These are phyloP conservation scores for Apteryx owenii DNA, from an alignment of 2,113 vertebrate species.

Conservation along the genomic window DNA sequence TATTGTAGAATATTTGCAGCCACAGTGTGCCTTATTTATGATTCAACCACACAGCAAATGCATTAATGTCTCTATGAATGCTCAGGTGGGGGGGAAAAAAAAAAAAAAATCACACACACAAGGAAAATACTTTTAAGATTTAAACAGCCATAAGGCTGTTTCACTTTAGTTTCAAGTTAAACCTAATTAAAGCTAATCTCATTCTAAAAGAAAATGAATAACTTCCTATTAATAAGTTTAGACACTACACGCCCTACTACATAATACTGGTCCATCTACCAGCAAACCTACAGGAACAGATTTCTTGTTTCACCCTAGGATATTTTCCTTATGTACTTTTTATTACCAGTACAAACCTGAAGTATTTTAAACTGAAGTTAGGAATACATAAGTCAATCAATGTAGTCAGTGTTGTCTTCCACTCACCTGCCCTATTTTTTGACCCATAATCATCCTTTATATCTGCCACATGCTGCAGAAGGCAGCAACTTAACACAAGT, in stretches of 20 bases:
- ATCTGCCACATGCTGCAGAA: not conserved
- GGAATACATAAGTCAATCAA: not conserved
- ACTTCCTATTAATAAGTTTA: not conserved
- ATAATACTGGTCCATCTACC: not conserved
- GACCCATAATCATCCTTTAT: not conserved
- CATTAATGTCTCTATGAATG: not conserved
- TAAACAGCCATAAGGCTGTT: not conserved
- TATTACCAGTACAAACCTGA: not conserved
- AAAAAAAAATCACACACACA: not conserved
- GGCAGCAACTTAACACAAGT: not conserved
- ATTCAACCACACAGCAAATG: not conserved
- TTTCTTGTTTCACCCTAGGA: not conserved
- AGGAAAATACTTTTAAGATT: not conserved
- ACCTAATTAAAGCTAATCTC: not conserved
- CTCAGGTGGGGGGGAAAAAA: no score
- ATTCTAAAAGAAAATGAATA: not conserved
- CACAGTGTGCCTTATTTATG: not conserved
- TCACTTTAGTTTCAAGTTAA: not conserved
- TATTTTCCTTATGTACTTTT: not conserved
- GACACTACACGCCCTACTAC: not conserved
- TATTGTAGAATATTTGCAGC: not conserved
- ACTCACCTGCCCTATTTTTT: not conserved
- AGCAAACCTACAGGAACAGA: not conserved
- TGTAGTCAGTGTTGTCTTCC: not conserved
- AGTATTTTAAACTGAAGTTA: not conserved